Base-by-base conservation (phyloP, 92 coral and sea anemone species). In the Galaxea fascicularis region DNA sequence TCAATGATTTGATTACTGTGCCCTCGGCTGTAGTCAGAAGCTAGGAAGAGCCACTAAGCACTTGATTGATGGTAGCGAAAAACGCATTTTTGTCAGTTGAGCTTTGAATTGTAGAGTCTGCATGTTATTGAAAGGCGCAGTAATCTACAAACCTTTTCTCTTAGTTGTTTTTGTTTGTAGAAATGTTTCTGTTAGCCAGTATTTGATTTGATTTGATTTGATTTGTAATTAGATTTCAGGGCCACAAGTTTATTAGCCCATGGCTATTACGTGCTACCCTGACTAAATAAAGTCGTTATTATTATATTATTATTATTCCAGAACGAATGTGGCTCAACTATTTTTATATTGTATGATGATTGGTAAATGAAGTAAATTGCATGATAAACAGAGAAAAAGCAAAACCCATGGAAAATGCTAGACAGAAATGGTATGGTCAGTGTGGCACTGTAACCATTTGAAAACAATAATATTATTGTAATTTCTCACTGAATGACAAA, bases 31-130 rank as follows among this genome's bases (percentile, higher is more conserved):
- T 58, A 58, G 64, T 58, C 64, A 8, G 64, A 58, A 58, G 64
- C 64, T 58, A 25, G 64, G 64, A 58, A 58, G 64, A 58, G 64
- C 8, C 24, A 5, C 64, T 58, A 25, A 58, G 64, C 64, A 58
- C 3, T 58, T 58, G 64, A n/a, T 58, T 58, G 64, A 58, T 58
- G 64, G 27, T 58, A 58, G 64, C 64, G 64, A 58, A 58, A 58
- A 58, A 58, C 11, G 64, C 64, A 58, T 58, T 58, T n/a, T n/a
- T 58, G 64, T 58, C 0, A 5, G 3, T 58, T 58, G 64, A 58
- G 64, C 64, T 58, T 58, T 21, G 29, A 21, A 58, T 58, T 58
- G 64, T 58, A 58, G 29, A 58, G 64, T 58, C 64, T 58, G 64
- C 64, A 58, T 58, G 64, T 58, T n/a, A 58, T 58, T 0, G 64